Evolutionary conservation across 2,888 invertebrate species (phyloP).

Genomic region (Acanthosepion esculentum): DNA sequence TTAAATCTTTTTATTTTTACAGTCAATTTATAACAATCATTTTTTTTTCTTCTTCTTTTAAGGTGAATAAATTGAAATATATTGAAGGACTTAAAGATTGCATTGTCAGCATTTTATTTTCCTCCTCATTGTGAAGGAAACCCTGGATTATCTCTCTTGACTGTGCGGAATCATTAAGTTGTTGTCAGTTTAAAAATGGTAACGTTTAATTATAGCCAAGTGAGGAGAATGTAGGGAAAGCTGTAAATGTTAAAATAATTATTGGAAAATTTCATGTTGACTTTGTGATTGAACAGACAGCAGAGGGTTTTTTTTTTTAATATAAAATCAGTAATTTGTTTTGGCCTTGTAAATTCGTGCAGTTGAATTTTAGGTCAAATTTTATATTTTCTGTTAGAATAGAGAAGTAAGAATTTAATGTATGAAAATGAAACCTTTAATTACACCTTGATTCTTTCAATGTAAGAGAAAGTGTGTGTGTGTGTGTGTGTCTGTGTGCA

Average conservation of each 20-base stretch:
- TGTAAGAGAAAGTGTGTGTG: not conserved
- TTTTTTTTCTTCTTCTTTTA: not conserved
- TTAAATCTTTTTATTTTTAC: not conserved
- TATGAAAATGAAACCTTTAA: not conserved
- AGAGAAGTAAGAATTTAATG: not conserved
- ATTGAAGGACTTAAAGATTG: constrained; percentile 33
- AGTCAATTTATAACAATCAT: constrained; percentile 33
- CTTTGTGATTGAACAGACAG: constrained; percentile 9
- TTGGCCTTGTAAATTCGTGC: not conserved
- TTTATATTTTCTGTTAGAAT: not conserved
- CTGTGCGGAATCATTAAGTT: not conserved
- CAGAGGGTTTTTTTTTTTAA: not conserved
- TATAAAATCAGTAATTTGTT: not conserved
- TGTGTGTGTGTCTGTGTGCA: no score
- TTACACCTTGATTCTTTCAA: not conserved
- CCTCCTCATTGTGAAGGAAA: not conserved
- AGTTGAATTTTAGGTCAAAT: not conserved
- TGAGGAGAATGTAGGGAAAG: not conserved
- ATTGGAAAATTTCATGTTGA: constrained; percentile 33
- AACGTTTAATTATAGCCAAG: not conserved
- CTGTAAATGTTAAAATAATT: not conserved
- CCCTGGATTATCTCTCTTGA: constrained; percentile 33
- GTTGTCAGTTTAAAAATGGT: not conserved
- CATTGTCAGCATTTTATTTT: constrained; percentile 33
- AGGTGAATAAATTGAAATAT: constrained; percentile 33